These are phyloP conservation scores for Drosophila nigricruria DNA, from an alignment of 2,888 invertebrate genomes.

Conservation along the genomic window DNA sequence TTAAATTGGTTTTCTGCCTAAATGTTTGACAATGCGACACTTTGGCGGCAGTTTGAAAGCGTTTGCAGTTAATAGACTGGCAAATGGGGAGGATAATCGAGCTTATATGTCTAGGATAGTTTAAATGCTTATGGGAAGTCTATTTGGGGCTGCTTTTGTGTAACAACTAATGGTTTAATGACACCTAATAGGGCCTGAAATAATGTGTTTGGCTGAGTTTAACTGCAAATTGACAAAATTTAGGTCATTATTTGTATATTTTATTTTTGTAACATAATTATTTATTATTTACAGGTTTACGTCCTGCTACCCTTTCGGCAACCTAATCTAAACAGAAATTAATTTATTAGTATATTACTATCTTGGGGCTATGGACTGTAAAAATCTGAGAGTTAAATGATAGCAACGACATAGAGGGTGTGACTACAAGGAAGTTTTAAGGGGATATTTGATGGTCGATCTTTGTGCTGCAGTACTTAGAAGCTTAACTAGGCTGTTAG, in stretches of 20 bases:
- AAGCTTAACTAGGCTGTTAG: too few species aligned
- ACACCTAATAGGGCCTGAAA: neutral
- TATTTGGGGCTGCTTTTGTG: slow-evolving; percentile 6
- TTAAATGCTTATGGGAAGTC: slow-evolving; percentile 14
- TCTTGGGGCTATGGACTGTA: too few species aligned
- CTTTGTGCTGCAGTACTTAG: too few species aligned
- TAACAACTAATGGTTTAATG: slow-evolving; percentile 25
- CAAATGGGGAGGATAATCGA: slow-evolving; percentile 26
- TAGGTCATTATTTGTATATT: neutral
- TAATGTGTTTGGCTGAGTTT: neutral
- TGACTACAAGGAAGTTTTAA: too few species aligned
- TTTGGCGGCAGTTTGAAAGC: slow-evolving; percentile 37
- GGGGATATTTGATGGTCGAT: too few species aligned
- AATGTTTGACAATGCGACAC: slow-evolving; percentile 42
- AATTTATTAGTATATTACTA: too few species aligned
- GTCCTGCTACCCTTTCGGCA: too few species aligned
- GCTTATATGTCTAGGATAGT: slow-evolving; percentile 1
- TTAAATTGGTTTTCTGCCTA: slow-evolving; percentile 37
- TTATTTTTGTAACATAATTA: neutral
- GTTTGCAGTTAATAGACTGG: slow-evolving; percentile 40
- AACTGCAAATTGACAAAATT: neutral
- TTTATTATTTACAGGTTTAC: too few species aligned
- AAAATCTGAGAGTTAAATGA: too few species aligned
- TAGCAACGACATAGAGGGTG: too few species aligned
- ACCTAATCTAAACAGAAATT: too few species aligned